Conservation (phyloP, 2,888 invertebrate genomes). For the Chrysolina oricalcia region DNA sequence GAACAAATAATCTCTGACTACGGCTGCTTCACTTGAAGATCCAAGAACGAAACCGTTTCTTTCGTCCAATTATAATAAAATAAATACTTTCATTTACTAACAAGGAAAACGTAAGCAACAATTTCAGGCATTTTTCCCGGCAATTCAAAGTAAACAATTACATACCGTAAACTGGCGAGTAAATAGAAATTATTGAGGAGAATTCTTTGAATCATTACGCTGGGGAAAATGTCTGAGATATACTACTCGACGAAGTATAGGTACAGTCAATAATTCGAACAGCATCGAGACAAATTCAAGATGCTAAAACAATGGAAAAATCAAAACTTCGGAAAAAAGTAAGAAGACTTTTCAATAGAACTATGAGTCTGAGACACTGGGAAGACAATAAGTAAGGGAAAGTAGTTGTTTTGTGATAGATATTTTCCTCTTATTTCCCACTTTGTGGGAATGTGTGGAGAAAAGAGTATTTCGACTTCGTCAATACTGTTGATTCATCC, state of each 20-base stretch:
- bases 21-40: neutral
- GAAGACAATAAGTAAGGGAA: too few relatives aligned
- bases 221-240: slow-evolving; percentile 16
- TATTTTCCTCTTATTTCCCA: too few relatives aligned
- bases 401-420: too few relatives aligned
- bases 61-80: slow-evolving; percentile 22
- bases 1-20: neutral
- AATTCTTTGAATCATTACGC: slow-evolving; percentile 27
- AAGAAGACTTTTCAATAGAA: too few relatives aligned
- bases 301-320: too few relatives aligned
- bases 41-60: neutral
- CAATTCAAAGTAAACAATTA: slow-evolving; percentile 25
- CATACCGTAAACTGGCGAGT: slow-evolving; percentile 11
- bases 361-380: too few relatives aligned
- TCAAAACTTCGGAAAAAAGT: too few relatives aligned
- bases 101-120: slow-evolving; percentile 27
- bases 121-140: slow-evolving; percentile 26
- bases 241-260: neutral
- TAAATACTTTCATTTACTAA: slow-evolving; percentile 33
- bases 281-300: too few relatives aligned
- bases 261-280: too few relatives aligned
- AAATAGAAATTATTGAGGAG: slow-evolving; percentile 16
- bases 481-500: too few relatives aligned
- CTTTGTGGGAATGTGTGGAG: too few relatives aligned
- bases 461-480: too few relatives aligned